Evolutionary conservation across 2,888 invertebrate species (phyloP).

Genomic region (Ichneumoninae sp.): DNA sequence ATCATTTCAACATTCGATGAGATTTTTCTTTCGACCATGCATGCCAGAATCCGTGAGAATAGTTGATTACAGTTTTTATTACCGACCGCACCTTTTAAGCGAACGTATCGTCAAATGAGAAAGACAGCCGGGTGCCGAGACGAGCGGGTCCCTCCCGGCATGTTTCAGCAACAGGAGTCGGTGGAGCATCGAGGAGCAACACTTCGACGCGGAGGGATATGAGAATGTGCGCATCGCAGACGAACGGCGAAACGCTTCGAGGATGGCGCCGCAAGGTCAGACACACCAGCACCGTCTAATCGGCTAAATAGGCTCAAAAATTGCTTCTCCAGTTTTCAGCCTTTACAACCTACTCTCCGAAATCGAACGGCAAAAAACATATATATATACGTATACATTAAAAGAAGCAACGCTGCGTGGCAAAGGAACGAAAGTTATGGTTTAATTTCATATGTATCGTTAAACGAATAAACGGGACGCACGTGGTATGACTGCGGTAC

Average conservation of each 20-base stretch:
- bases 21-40: no score
- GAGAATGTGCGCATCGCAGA: slow-evolving; percentile 41
- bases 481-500: slow-evolving; percentile 46
- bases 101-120: neutral
- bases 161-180: slow-evolving; percentile 1
- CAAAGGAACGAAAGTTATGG: slow-evolving; percentile 21
- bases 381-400: neutral
- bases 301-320: slow-evolving; percentile 31
- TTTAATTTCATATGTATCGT: slow-evolving; percentile 15
- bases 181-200: neutral
- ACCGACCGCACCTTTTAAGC: no score
- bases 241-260: slow-evolving; percentile 43
- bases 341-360: neutral
- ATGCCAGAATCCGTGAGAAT: no score
- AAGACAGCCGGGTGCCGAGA: slow-evolving; percentile 32
- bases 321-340: neutral
- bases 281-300: slow-evolving; percentile 26
- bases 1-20: no score
- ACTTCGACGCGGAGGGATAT: neutral
- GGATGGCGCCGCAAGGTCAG: slow-evolving; percentile 58
- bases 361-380: neutral
- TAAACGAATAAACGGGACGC: slow-evolving; percentile 53
- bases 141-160: slow-evolving; percentile 12
- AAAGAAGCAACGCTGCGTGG: neutral
- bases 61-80: no score